Conservation (phyloP, 2,797 vertebrate genomes). For the Esox lucius region DNA sequence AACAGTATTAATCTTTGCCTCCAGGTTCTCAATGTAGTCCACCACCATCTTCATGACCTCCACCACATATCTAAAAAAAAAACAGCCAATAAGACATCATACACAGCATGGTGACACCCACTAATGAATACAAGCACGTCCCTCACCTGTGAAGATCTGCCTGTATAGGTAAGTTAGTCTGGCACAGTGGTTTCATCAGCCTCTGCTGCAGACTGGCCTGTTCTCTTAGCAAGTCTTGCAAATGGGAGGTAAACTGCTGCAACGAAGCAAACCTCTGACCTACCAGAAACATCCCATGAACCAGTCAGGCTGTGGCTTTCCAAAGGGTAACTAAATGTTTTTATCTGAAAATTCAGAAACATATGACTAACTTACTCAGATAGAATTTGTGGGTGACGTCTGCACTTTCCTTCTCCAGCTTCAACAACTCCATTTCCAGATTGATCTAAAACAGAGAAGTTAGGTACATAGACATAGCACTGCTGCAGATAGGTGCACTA, state of each 20-base stretch:
- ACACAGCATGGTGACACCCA: neutral
- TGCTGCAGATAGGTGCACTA: neutral
- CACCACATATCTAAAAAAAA: constrained; percentile 67
- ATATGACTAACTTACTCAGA: constrained; percentile 62
- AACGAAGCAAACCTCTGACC: constrained; percentile 74
- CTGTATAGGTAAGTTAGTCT: constrained; percentile 81
- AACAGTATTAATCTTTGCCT: constrained; percentile 59
- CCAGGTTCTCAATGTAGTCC: constrained; percentile 69
- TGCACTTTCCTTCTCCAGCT: constrained; percentile 55
- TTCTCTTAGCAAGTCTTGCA: constrained; percentile 82
- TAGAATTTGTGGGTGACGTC: constrained; percentile 65
- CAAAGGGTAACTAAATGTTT: neutral
- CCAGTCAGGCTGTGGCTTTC: neutral
- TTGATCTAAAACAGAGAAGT: constrained; percentile 53
- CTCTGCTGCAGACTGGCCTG: constrained; percentile 79
- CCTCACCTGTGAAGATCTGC: constrained; percentile 82
- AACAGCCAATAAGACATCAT: too few species aligned
- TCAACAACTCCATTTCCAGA: constrained; percentile 66
- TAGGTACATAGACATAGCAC: neutral
- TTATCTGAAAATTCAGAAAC: neutral
- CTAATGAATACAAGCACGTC: neutral
- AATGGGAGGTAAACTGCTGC: constrained; percentile 80
- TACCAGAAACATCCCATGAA: constrained; percentile 43
- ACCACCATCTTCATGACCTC: constrained; percentile 60
- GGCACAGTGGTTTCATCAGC: constrained; percentile 77